These are phyloP conservation scores for Empidonax traillii DNA, from an alignment of 2,113 vertebrate genomes.

Conservation along the genomic window DNA sequence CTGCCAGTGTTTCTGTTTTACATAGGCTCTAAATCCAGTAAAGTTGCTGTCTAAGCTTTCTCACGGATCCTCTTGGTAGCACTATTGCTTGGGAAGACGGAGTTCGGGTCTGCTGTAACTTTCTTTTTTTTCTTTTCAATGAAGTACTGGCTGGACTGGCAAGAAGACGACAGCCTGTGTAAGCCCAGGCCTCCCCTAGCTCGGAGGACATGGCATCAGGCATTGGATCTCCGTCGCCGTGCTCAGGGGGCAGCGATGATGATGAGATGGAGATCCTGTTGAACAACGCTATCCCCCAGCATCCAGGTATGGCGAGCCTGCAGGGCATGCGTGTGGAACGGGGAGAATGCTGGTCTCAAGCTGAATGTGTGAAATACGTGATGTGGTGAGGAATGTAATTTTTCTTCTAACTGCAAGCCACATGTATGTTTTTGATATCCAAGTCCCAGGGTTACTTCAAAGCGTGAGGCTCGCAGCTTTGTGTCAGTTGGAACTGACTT, in stretches of 20 bases:
- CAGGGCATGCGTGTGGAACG: neutral
- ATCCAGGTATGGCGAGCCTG: constrained; percentile 54
- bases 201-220: constrained; percentile 77
- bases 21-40: neutral
- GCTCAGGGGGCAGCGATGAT: constrained; percentile 78
- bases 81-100: neutral
- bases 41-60: constrained; percentile 11
- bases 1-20: neutral
- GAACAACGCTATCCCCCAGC: constrained; percentile 75
- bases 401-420: neutral
- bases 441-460: neutral
- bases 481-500: constrained; percentile 3
- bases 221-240: constrained; percentile 77
- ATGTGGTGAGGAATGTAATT: neutral
- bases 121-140: neutral
- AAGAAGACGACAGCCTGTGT: neutral
- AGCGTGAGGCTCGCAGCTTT: rapidly evolving
- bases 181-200: neutral
- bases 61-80: neutral
- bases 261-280: constrained; percentile 79
- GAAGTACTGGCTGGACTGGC: neutral
- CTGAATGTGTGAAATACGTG: neutral
- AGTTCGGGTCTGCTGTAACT: neutral
- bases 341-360: neutral
- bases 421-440: rapidly evolving